phyloP scores from a whole-genome alignment of 2,797 vertebrate species.

The Gadopsis bispinosus region DNA sequence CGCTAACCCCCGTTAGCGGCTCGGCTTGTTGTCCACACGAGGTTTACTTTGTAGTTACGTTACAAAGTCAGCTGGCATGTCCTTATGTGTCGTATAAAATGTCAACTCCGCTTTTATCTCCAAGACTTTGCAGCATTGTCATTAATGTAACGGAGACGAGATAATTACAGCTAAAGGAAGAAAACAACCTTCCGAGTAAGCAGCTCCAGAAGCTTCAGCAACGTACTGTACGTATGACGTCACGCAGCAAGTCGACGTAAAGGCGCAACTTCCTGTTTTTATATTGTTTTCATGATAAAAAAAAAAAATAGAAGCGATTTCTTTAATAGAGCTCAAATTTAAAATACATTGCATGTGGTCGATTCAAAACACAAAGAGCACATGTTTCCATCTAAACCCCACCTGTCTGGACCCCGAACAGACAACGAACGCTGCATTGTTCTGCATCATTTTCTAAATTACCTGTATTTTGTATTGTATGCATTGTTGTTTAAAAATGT shows the following conservation, averaged over 20 bases:
- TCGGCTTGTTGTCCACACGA: constrained; percentile 46
- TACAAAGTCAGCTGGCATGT: constrained; percentile 53
- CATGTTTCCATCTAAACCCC: background rate
- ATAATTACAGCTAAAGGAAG: constrained; percentile 21
- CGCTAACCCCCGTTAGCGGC: constrained; percentile 65
- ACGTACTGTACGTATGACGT: constrained; percentile 76
- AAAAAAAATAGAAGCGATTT: background rate
- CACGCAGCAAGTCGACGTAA: constrained; percentile 26
- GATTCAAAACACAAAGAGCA: background rate
- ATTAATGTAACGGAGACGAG: background rate
- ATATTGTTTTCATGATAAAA: background rate
- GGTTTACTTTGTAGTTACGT: constrained; percentile 28
- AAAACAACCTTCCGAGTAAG: constrained; percentile 55
- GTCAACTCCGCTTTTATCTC: constrained; percentile 3
- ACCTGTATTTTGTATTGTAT: background rate
- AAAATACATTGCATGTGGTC: background rate
- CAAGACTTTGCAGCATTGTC: background rate
- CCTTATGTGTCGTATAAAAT: background rate
- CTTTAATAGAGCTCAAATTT: background rate
- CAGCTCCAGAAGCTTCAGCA: constrained; percentile 53
- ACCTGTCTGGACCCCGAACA: background rate
- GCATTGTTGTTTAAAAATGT: background rate
- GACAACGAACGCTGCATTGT: background rate
- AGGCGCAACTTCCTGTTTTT: constrained; percentile 55
- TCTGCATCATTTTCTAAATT: background rate